Evolutionary conservation across 2,888 invertebrate species (phyloP), one percentile per base, ranked within the genome.

Genomic region (Notodonta dromedarius): DNA sequence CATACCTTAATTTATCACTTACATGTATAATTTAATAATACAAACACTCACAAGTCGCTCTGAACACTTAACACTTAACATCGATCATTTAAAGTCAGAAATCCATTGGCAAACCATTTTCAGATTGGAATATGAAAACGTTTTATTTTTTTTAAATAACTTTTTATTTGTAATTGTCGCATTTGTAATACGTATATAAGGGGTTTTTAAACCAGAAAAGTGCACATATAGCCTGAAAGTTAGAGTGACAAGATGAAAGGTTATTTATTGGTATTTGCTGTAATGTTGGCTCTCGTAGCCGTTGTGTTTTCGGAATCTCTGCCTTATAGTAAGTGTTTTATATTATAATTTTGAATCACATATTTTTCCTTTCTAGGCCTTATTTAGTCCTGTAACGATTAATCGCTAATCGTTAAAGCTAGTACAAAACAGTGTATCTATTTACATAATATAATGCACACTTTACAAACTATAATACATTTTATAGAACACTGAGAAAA

Each of bases 1-100:
- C 46, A 13, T 46, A 46, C 46, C n/a, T 46, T 46, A 46, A n/a
- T n/a, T 46, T 46, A 46, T 46, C 46, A 46, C 46, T 13, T 46
- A 4, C n/a, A 46, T 46, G 11, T 4, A n/a, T 24, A 24, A 24
- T 11, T 46, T 46, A n/a, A n/a, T 46, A n/a, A 46, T n/a, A 13
- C 5, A n/a, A n/a, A 46, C 4, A 46, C 4, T 46, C 11, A n/a
- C 46, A 6, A 46, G 0, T n/a, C n/a, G 5, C n/a, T 5, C 46
- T 11, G n/a, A n/a, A 46, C 11, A n/a, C n/a, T n/a, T n/a, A n/a
- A n/a, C n/a, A n/a, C n/a, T n/a, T 11, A n/a, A 4, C n/a, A n/a
- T n/a, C n/a, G 11, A 46, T n/a, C n/a, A n/a, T 5, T 46, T n/a
- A 46, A 46, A 46, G 46, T 5, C 13, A 5, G 2, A 46, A 46